Conservation (phyloP, 2,888 invertebrate species). For the Petrophora chlorosata region DNA sequence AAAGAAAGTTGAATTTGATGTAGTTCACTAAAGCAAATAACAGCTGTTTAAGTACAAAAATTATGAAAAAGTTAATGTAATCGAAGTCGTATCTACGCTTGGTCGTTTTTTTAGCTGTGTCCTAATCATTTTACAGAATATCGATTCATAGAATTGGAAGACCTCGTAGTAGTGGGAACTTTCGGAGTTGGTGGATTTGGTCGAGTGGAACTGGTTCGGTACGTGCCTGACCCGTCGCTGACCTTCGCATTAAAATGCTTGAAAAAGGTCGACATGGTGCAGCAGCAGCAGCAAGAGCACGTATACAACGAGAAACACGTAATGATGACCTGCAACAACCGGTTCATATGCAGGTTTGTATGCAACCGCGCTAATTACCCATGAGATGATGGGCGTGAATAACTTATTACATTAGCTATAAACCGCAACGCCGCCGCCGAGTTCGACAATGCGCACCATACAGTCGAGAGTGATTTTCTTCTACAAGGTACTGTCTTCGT, state of each 20-base stretch:
- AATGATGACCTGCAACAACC: conserved; percentile 90
- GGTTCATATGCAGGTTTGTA: conserved; percentile 90
- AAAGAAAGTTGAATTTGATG: no score
- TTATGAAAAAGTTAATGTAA: no score
- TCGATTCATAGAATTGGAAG: conserved; percentile 87
- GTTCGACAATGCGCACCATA: no score
- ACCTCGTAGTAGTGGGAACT: conserved; percentile 92
- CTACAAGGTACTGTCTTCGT: no score
- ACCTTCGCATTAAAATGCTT: conserved; percentile 94
- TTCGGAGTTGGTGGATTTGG: conserved; percentile 97
- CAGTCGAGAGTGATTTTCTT: no score
- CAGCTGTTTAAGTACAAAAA: no score
- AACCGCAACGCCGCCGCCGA: no score
- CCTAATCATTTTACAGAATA: conserved; percentile 83
- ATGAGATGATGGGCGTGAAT: background rate
- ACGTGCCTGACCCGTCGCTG: conserved; percentile 78
- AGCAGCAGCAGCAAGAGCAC: conserved; percentile 94
- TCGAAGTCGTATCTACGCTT: no score
- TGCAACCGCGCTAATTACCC: background rate
- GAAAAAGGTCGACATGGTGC: conserved; percentile 94
- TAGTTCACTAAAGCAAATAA: no score
- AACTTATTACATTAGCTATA: background rate
- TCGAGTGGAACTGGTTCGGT: conserved; percentile 90
- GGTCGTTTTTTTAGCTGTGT: no score
- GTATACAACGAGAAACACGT: conserved; percentile 94